Conservation (phyloP, 2,888 invertebrate species). For the Meiosimyza platycephala region DNA sequence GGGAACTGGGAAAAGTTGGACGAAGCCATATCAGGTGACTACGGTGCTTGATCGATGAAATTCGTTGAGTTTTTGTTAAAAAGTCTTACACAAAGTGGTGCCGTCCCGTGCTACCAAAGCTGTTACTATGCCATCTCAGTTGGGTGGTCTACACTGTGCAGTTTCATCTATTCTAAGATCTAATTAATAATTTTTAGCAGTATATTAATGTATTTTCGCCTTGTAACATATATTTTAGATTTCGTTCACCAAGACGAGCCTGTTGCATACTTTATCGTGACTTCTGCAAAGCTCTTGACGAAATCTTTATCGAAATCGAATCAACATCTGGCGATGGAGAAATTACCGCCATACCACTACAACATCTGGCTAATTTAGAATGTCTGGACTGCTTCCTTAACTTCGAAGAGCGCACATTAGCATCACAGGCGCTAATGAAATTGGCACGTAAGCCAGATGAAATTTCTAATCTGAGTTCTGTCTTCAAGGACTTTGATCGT, state of each 20-base stretch:
- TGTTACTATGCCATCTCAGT: too few relatives aligned
- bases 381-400: constrained; percentile 75
- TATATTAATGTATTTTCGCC: neutral
- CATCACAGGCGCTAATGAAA: constrained; percentile 76
- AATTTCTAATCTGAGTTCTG: constrained; percentile 76
- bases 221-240: constrained; percentile 66
- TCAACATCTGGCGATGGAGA: constrained; percentile 76
- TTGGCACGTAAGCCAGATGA: constrained; percentile 75
- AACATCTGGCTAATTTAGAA: constrained; percentile 77
- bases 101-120: too few relatives aligned
- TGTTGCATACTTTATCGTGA: constrained; percentile 75
- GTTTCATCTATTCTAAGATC: neutral
- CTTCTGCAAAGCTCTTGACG: constrained; percentile 77
- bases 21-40: too few relatives aligned
- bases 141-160: too few relatives aligned
- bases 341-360: constrained; percentile 76
- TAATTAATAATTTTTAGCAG: neutral
- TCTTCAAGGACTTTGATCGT: constrained; percentile 79
- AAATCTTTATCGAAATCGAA: constrained; percentile 75
- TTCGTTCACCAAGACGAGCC: constrained; percentile 73
- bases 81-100: too few relatives aligned
- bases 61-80: too few relatives aligned
- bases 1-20: too few relatives aligned
- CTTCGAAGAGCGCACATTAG: constrained; percentile 76
- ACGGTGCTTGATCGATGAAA: too few relatives aligned